Conservation (phyloP, 2,888 invertebrate genomes). For the Eurytoma adleriae region DNA sequence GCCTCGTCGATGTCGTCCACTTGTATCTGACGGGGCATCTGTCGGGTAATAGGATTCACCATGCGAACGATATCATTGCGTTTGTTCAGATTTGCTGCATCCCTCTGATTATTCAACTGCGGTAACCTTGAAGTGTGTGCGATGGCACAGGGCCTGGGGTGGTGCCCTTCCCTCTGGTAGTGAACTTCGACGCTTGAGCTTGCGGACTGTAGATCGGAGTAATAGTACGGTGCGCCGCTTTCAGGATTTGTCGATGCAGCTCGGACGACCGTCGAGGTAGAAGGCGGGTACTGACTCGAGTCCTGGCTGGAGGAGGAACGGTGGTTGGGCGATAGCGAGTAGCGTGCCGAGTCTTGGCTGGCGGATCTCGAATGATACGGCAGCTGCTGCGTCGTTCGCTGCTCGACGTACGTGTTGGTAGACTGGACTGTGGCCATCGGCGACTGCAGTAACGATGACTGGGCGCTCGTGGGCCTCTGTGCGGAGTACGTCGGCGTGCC, state of each 20-base stretch:
- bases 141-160: conserved; percentile 34
- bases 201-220: conserved; percentile 83
- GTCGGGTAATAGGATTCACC: conserved; percentile 81
- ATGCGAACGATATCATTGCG: conserved; percentile 83
- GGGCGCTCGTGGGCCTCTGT: conserved; percentile 65
- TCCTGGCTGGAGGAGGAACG: conserved; percentile 67
- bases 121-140: conserved; percentile 67
- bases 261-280: conserved; percentile 57
- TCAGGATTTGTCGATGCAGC: conserved; percentile 54
- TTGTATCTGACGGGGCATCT: conserved; percentile 68
- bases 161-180: conserved; percentile 26
- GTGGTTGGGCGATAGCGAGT: conserved; percentile 65
- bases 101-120: conserved; percentile 85
- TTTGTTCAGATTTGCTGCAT: conserved; percentile 77
- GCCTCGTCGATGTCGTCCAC: conserved; percentile 72
- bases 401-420: conserved; percentile 33
- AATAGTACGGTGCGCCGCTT: conserved; percentile 86
- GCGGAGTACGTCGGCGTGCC: conserved; percentile 63
- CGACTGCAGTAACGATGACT: conserved; percentile 58
- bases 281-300: conserved; percentile 59
- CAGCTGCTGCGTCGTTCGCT: conserved; percentile 29
- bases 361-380: conserved; percentile 66
- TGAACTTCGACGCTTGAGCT: conserved; percentile 43
- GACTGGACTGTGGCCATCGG: conserved; percentile 43
- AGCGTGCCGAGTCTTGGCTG: conserved; percentile 65